Base-by-base conservation (phyloP, 2,888 invertebrate genomes). In the Dryomyza anilis region DNA sequence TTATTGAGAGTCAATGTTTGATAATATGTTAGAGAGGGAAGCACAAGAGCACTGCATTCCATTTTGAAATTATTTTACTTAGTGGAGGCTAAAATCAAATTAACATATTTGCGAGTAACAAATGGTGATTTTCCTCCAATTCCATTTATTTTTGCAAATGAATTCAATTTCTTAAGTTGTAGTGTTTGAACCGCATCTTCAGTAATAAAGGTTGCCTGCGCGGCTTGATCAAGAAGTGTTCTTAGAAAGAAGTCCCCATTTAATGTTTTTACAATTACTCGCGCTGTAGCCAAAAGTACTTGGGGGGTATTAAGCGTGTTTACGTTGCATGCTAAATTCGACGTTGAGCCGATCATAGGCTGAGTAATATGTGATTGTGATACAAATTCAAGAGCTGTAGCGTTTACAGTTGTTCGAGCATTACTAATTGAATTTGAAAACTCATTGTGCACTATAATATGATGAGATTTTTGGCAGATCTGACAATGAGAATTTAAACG, bases 181-280 rank as follows among this genome's bases (percentile, higher is more conserved):
- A 67, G 46, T 5, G 53, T 3, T 10, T 67, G 60, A 19, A 53
- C 63, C 3, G 60, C 60, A 27, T 59, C 50, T 29, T 56, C 16
- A 19, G 62, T 48, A 10, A 58, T 67, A n/a, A 67, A 46, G 3
- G 67, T 52, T 4, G 67, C 65, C 30, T 65, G 66, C 10, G 62
- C 62, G 3, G 62, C 59, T 55, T 65, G 67, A 19, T 67, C 60
- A 2, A 67, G 45, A 16, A 67, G 36, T 12, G 65, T 48, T 27
- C 60, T 60, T 16, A 67, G 10, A 29, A 8, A 33, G 56, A 46
- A 57, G 48, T 2, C 30, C 25, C 36, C 53, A 12, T 30, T 33
- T 5, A 21, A 7, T 3, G 56, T 67, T 53, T 64, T 55, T 1
- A 58, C 19, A 29, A 57, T 33, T 6, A 58, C 67, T n/a, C 59